Conservation (phyloP, 2,888 invertebrate species). For the Anagyrus pseudococci region DNA sequence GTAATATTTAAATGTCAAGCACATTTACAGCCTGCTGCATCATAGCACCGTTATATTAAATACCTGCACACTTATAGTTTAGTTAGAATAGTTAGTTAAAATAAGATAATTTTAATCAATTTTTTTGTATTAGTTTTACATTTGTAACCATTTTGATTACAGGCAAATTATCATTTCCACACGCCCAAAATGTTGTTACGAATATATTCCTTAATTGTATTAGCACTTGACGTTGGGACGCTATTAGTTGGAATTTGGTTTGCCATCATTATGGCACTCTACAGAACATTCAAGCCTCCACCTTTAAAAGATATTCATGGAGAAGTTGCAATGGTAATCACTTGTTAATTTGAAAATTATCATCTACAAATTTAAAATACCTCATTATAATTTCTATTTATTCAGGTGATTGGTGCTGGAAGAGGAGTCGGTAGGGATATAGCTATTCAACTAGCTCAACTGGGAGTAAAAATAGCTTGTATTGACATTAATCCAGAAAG, state of each 20-base stretch:
- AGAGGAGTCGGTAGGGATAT: slow-evolving; percentile 72
- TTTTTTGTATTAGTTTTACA: slow-evolving; percentile 7
- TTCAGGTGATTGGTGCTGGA: slow-evolving; percentile 76
- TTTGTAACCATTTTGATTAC: slow-evolving; percentile 24
- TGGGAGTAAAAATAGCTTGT: slow-evolving; percentile 70
- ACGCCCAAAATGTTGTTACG: slow-evolving; percentile 66
- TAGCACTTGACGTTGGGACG: slow-evolving; percentile 66
- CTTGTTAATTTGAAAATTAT: too few relatives aligned
- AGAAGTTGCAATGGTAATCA: slow-evolving; percentile 70
- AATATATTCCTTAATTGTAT: slow-evolving; percentile 66
- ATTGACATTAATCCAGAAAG: slow-evolving; percentile 69
- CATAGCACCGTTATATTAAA: not conserved
- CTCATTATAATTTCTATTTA: too few relatives aligned
- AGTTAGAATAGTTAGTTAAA: too few relatives aligned
- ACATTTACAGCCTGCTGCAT: not conserved
- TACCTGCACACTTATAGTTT: not conserved
- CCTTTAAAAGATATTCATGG: slow-evolving; percentile 68
- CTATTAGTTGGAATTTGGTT: slow-evolving; percentile 65
- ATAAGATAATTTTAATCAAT: not conserved
- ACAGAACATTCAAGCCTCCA: slow-evolving; percentile 66
- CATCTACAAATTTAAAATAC: slow-evolving; percentile 17
- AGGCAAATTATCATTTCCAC: slow-evolving; percentile 41
- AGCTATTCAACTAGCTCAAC: slow-evolving; percentile 67
- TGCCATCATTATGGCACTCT: slow-evolving; percentile 65
- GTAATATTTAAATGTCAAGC: slow-evolving; percentile 9